These are phyloP conservation scores for Ariolimax columbianus DNA, from an alignment of 2,888 invertebrate genomes.

Conservation along the genomic window DNA sequence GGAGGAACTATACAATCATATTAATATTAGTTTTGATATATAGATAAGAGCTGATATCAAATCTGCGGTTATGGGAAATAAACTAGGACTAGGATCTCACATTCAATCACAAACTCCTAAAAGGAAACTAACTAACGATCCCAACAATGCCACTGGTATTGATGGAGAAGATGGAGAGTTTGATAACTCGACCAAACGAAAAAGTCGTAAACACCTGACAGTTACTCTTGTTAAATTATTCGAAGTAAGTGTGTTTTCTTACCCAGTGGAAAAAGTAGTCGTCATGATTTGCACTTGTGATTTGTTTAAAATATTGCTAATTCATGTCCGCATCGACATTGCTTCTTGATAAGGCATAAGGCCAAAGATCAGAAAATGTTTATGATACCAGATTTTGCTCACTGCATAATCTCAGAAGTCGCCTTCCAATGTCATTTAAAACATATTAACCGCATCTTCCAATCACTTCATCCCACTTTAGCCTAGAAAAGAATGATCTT, in stretches of 20 bases:
- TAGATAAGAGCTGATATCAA: not conserved
- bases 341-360: too few relatives aligned
- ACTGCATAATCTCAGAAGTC: too few relatives aligned
- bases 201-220: slow-evolving; percentile 53
- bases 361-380: too few relatives aligned
- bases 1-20: not conserved
- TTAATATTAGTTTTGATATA: not conserved
- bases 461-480: too few relatives aligned
- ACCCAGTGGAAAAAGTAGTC: too few relatives aligned
- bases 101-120: not conserved
- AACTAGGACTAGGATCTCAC: slow-evolving; percentile 6
- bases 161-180: slow-evolving; percentile 30
- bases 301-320: too few relatives aligned
- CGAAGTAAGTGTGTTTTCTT: slow-evolving; percentile 58
- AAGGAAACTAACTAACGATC: slow-evolving; percentile 14
- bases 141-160: not conserved
- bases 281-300: too few relatives aligned
- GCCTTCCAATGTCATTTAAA: too few relatives aligned
- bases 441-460: too few relatives aligned
- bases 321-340: too few relatives aligned
- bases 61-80: slow-evolving; percentile 34
- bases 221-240: slow-evolving; percentile 65
- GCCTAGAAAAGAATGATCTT: too few relatives aligned
- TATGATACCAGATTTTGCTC: too few relatives aligned
- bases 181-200: slow-evolving; percentile 7